phyloP scores from a whole-genome alignment of 1,140 invertebrate genomes.

The Mercenaria mercenaria region DNA sequence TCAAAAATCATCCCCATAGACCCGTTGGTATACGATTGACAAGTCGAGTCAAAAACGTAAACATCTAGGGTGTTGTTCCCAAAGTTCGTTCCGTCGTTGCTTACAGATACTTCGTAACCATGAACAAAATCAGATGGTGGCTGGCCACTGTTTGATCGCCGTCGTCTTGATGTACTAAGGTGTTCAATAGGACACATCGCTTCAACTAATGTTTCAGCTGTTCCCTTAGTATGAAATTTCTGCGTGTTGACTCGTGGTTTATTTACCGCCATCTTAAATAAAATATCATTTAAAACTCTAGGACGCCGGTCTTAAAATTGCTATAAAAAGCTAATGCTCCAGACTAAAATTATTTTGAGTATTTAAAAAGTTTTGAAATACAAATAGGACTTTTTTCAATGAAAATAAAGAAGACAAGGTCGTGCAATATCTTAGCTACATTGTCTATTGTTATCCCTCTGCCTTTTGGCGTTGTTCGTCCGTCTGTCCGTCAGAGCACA shows the following conservation, averaged over 20 bases:
- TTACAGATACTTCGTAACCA: neutral
- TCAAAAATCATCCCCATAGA: neutral
- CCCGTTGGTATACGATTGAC: neutral
- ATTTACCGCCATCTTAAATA: no score
- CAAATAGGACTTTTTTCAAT: no score
- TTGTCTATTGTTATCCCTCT: no score
- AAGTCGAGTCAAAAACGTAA: conserved; percentile 19
- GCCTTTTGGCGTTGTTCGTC: no score
- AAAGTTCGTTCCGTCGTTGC: conserved; percentile 36
- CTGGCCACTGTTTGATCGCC: neutral
- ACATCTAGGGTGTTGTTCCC: neutral
- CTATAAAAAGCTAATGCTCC: no score
- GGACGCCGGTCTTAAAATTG: no score
- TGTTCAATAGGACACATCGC: conserved; percentile 1
- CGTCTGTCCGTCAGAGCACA: no score
- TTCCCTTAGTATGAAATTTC: neutral
- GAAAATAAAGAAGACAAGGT: no score
- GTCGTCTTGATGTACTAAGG: neutral
- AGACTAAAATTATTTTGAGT: no score
- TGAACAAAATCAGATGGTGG: conserved; percentile 1
- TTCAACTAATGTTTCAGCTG: conserved; percentile 45
- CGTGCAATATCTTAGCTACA: no score
- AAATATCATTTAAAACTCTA: no score
- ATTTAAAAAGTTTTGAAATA: no score
- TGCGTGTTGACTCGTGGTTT: neutral